Evolutionary conservation across 2,113 vertebrate genomes (phyloP).

Genomic region (Felis chaus): DNA sequence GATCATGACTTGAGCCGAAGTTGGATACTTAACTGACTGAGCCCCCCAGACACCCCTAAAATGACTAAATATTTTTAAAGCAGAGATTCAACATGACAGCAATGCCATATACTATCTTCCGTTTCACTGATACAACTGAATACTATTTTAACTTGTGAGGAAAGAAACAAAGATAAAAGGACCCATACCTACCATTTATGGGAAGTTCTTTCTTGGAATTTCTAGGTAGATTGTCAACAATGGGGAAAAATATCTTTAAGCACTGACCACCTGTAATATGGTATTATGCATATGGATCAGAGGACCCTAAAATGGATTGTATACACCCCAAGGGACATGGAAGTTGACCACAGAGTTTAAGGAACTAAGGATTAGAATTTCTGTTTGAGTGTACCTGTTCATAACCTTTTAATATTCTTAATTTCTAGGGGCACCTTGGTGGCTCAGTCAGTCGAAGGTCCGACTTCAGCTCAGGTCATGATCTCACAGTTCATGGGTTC

Average conservation of each 20-base stretch:
- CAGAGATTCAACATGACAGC: not conserved
- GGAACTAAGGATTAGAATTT: not conserved
- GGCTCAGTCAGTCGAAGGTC: too few species aligned
- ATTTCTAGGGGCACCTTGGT: not conserved
- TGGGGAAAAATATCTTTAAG: not conserved
- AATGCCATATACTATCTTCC: not conserved
- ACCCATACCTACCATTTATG: conserved; percentile 29
- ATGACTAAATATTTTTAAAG: not conserved
- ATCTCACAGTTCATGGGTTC: too few species aligned
- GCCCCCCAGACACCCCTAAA: not conserved
- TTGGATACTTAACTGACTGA: too few species aligned
- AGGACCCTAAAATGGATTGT: not conserved
- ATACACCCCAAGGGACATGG: accelerated
- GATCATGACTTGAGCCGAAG: too few species aligned
- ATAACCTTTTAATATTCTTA: not conserved
- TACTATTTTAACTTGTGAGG: conserved; percentile 36
- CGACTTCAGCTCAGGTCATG: too few species aligned
- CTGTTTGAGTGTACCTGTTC: not conserved
- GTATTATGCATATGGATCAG: not conserved
- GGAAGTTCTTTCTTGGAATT: conserved; percentile 18
- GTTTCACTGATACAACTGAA: not conserved
- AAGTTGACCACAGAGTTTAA: not conserved
- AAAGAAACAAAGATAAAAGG: not conserved
- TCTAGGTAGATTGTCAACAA: not conserved
- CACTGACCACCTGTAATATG: not conserved